A percentile compares a stretch with the other conserved stretches of the same genome.
phyloP scores from a whole-genome alignment of 2,797 vertebrate species.

The Crax fasciolata region DNA sequence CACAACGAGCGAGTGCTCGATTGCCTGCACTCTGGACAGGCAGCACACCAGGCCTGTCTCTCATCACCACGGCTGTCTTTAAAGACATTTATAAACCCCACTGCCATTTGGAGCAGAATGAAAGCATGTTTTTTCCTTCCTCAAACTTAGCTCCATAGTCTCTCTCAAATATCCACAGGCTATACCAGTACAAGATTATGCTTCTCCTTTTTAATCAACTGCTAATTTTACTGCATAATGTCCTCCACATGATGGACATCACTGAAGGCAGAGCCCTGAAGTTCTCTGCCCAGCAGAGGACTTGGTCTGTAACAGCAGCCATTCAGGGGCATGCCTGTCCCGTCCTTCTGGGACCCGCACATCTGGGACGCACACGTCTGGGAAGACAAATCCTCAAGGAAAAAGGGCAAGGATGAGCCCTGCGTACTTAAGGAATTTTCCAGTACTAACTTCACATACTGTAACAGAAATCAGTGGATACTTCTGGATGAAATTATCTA shows the following conservation, averaged over 20 bases:
- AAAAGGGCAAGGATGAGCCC: background rate
- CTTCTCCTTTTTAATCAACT: background rate
- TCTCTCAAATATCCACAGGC: background rate
- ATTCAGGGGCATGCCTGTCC: background rate
- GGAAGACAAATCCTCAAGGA: background rate
- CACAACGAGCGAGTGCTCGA: background rate
- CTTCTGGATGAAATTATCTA: background rate
- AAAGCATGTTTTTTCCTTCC: background rate
- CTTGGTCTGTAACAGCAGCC: background rate
- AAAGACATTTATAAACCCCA: background rate
- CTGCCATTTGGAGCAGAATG: background rate
- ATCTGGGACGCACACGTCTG: background rate
- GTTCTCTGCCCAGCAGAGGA: background rate
- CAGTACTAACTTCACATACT: background rate
- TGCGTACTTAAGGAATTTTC: background rate
- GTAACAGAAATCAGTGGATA: background rate
- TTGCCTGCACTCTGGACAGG: background rate
- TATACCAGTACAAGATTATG: background rate
- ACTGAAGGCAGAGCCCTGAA: background rate
- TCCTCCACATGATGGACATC: background rate
- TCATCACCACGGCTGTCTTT: background rate
- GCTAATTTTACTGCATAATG: background rate
- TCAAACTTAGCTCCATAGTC: accelerated
- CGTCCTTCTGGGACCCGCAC: background rate
- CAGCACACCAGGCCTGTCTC: background rate